Conservation (phyloP, 2,113 vertebrate genomes). For the Microcebus ravelobensis region DNA sequence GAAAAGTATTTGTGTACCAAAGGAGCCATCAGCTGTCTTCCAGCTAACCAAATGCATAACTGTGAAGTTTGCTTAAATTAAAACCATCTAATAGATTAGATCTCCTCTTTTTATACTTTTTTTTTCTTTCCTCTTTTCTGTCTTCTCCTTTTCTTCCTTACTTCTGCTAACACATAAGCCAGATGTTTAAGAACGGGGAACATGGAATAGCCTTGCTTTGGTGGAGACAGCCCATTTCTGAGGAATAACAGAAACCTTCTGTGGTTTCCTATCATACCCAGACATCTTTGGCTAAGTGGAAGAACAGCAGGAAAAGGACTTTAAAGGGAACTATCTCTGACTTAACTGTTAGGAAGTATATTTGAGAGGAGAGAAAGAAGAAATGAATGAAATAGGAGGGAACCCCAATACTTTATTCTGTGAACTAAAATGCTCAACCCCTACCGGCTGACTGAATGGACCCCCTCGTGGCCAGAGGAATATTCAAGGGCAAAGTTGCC, state of each 20-base stretch:
- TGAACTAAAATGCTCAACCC: too few relatives aligned
- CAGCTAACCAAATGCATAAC: background rate
- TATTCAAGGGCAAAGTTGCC: too few relatives aligned
- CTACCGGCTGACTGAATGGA: too few relatives aligned
- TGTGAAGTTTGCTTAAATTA: background rate
- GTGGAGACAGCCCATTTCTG: background rate
- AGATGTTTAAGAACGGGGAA: background rate
- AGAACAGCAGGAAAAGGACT: background rate
- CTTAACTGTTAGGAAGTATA: background rate
- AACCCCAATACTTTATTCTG: background rate
- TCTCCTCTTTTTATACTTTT: background rate
- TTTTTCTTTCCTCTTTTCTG: background rate
- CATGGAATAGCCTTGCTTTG: background rate
- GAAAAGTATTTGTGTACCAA: background rate
- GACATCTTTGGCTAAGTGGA: background rate
- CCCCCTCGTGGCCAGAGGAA: too few relatives aligned
- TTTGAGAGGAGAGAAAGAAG: background rate
- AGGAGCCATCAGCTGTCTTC: background rate
- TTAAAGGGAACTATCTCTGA: background rate
- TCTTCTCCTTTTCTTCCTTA: background rate
- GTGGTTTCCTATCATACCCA: background rate
- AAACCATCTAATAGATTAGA: background rate
- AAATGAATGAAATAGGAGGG: background rate
- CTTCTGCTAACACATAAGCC: background rate
- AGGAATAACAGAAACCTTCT: background rate